Evolutionary conservation across 1,140 invertebrate genomes (phyloP).

Genomic region (Panagrolaimus sp.): DNA sequence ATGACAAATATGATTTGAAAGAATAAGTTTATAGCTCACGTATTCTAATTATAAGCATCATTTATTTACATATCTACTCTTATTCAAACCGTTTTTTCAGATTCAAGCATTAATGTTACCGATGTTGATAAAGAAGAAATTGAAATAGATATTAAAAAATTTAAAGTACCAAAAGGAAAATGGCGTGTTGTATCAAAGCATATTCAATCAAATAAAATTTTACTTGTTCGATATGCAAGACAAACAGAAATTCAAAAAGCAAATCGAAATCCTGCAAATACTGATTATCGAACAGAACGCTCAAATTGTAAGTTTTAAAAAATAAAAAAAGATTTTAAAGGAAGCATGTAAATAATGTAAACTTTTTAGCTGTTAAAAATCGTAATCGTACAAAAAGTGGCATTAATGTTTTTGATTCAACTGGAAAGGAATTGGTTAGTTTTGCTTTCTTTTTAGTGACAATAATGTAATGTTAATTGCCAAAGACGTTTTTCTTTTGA

Average conservation of each 20-base stretch:
- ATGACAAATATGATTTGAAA: too few species aligned
- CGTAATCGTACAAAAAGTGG: neutral
- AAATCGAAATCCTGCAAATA: constrained; percentile 7
- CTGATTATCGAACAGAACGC: neutral
- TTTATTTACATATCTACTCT: too few species aligned
- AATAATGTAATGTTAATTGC: too few species aligned
- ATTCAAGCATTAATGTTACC: neutral
- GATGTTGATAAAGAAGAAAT: neutral
- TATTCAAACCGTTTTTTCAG: too few species aligned
- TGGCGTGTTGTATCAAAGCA: constrained; percentile 2
- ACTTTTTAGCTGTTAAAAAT: neutral
- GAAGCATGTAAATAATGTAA: too few species aligned
- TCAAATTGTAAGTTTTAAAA: neutral
- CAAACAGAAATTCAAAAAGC: neutral
- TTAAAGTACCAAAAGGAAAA: constrained; percentile 4
- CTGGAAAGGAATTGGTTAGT: constrained; percentile 10
- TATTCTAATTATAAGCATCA: too few species aligned
- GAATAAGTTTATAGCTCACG: too few species aligned
- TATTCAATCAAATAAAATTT: neutral
- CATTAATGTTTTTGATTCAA: neutral
- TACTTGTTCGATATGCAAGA: constrained; percentile 3
- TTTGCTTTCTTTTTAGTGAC: too few species aligned
- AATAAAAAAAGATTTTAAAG: neutral
- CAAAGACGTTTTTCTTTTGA: too few species aligned
- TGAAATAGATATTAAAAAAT: neutral